Conservation (phyloP, 2,113 vertebrate species). For the Chaetodon trifascialis region DNA sequence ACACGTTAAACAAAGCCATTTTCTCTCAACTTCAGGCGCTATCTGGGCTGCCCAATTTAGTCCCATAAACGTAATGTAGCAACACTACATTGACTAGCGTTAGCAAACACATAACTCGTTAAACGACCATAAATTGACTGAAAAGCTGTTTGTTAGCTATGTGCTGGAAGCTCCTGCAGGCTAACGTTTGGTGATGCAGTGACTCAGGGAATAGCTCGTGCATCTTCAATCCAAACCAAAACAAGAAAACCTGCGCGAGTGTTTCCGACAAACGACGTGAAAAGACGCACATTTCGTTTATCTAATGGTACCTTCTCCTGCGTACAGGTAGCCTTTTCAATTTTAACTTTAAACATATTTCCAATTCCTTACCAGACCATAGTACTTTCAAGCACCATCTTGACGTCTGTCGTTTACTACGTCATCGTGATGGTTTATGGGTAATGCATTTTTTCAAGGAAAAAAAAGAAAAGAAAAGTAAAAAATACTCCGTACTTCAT, state of each 20-base stretch:
- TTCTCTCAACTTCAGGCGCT: neutral
- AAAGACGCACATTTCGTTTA: rapidly evolving
- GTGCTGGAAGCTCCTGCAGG: neutral
- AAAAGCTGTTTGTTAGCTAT: conserved; percentile 2
- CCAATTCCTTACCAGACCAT: conserved; percentile 90
- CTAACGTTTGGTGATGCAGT: conserved; percentile 47
- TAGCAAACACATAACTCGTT: neutral
- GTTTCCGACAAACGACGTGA: neutral
- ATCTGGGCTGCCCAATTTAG: rapidly evolving
- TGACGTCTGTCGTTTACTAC: conserved; percentile 59
- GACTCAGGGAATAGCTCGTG: conserved; percentile 65
- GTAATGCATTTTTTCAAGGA: conserved; percentile 57
- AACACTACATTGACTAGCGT: rapidly evolving
- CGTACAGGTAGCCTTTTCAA: neutral
- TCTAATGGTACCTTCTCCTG: rapidly evolving
- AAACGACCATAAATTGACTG: neutral
- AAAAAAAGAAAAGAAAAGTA: neutral
- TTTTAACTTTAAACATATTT: conserved; percentile 35
- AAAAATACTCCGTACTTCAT: no score
- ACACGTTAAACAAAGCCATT: neutral
- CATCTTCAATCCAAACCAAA: neutral
- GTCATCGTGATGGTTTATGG: conserved; percentile 62
- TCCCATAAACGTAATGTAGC: neutral
- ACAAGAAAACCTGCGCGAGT: neutral
- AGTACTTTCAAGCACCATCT: conserved; percentile 94